phyloP scores from a whole-genome alignment of 2,113 vertebrate genomes.

The Mirza zaza region DNA sequence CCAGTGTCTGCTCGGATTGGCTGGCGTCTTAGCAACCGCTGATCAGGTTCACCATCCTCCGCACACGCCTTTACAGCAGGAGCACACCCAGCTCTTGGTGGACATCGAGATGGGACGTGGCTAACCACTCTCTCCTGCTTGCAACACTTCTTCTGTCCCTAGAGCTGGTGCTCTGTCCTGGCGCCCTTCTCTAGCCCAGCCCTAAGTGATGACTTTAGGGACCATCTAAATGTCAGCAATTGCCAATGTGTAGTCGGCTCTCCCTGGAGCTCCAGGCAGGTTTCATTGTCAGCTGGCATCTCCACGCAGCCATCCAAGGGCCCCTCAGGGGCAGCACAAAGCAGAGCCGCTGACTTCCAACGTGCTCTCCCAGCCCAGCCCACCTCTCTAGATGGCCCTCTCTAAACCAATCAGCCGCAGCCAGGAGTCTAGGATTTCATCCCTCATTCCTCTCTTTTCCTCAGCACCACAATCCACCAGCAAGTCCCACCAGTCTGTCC shows the following conservation, averaged over 20 bases:
- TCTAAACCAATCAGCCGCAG: neutral
- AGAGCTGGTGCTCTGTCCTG: no score
- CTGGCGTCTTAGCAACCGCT: no score
- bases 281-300: neutral
- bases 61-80: no score
- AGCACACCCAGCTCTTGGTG: rapidly evolving
- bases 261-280: neutral
- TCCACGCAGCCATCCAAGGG: neutral
- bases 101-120: rapidly evolving
- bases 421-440: neutral
- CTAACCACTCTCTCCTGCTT: neutral
- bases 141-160: neutral
- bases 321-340: neutral
- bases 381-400: neutral
- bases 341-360: neutral
- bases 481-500: neutral
- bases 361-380: neutral
- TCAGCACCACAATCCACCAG: neutral
- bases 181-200: neutral
- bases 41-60: rapidly evolving
- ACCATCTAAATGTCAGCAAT: neutral
- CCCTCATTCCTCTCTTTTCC: neutral
- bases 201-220: neutral
- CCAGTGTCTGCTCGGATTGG: neutral
- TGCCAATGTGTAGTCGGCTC: neutral